These are phyloP conservation scores for Oligia strigilis DNA, from an alignment of 2,888 invertebrate genomes.

Conservation along the genomic window DNA sequence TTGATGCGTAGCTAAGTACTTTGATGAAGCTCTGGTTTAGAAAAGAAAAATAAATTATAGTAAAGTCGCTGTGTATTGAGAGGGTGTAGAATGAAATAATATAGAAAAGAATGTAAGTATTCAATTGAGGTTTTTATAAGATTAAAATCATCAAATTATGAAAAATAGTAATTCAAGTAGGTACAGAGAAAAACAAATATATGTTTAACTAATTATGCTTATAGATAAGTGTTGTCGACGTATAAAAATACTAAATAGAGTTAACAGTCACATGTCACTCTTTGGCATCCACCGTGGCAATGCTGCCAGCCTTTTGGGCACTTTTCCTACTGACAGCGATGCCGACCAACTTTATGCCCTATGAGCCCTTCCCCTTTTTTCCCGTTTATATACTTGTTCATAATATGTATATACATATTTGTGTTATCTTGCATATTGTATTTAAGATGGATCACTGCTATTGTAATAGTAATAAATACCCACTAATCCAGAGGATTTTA, in stretches of 20 bases:
- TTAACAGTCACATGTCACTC: neutral
- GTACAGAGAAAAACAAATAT: neutral
- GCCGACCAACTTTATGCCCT: neutral
- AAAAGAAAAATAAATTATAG: neutral
- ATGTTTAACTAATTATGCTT: neutral
- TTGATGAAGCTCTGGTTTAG: neutral
- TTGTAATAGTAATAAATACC: neutral
- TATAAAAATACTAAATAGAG: neutral
- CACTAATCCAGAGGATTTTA: neutral
- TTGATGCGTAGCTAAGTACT: constrained; percentile 8
- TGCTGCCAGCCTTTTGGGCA: neutral
- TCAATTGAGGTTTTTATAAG: neutral
- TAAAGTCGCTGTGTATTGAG: neutral
- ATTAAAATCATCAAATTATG: neutral
- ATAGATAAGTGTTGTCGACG: neutral
- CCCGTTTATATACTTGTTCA: too few species aligned
- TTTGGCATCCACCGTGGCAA: neutral
- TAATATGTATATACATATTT: neutral
- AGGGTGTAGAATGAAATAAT: neutral
- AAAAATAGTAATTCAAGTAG: neutral
- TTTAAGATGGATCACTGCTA: neutral
- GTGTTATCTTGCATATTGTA: neutral
- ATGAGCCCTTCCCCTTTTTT: too few species aligned
- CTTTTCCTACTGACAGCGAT: neutral
- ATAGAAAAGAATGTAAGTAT: neutral